phyloP scores from a whole-genome alignment of 2,797 vertebrate species.

The Mormyrops attenuatus region DNA sequence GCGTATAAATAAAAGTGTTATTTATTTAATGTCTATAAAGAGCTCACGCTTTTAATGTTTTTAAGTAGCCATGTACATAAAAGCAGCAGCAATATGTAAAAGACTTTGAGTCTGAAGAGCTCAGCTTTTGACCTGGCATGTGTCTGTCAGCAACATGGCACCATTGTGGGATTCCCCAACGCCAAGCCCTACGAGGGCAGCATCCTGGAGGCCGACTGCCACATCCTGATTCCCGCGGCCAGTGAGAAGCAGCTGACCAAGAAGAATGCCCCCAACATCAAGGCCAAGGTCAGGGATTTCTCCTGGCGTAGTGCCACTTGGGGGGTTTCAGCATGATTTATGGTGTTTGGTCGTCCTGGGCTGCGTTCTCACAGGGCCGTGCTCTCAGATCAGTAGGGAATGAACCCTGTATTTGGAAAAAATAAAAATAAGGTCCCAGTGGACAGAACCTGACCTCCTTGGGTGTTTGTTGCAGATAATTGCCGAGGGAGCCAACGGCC shows the following conservation, averaged over 20 bases:
- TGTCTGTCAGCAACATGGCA: slow-evolving; percentile 64
- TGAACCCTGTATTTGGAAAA: not conserved
- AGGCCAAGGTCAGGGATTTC: slow-evolving; percentile 77
- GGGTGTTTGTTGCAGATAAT: slow-evolving; percentile 68
- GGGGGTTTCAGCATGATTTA: not conserved
- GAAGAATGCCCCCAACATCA: slow-evolving; percentile 80
- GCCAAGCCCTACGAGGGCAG: slow-evolving; percentile 76
- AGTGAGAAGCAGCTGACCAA: slow-evolving; percentile 91
- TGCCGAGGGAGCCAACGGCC: slow-evolving; percentile 91
- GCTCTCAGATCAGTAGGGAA: not conserved
- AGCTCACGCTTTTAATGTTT: not conserved
- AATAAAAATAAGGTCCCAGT: not conserved
- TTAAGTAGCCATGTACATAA: not conserved
- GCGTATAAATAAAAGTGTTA: not conserved
- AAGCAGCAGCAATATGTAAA: slow-evolving; percentile 1
- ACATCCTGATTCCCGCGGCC: slow-evolving; percentile 92
- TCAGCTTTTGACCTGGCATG: not conserved
- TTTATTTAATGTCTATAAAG: not conserved
- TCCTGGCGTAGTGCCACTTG: not conserved
- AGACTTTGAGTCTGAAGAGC: not conserved
- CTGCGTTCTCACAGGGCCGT: not conserved
- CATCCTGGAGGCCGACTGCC: slow-evolving; percentile 86
- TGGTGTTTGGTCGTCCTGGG: not conserved
- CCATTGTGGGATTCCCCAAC: slow-evolving; percentile 72
- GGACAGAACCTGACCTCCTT: not conserved